These are phyloP conservation scores for Triplophysa yarkandensis DNA, from an alignment of 2,797 vertebrate genomes.

Conservation along the genomic window DNA sequence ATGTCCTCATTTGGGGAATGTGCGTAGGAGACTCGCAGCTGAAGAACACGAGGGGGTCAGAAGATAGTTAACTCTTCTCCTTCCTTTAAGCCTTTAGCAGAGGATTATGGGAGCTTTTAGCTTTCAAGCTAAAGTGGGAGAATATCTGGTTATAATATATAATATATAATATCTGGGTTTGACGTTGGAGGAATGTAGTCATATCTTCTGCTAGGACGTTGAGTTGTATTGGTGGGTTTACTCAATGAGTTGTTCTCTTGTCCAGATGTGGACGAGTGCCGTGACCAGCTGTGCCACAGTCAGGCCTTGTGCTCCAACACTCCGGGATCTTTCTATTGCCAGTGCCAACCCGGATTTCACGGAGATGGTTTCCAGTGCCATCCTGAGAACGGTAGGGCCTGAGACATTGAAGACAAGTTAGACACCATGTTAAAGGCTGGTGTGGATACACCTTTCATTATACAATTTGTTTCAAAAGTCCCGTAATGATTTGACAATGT, in stretches of 20 bases:
- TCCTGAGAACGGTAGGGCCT: constrained; percentile 68
- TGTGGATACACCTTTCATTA: no score
- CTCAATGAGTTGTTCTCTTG: constrained; percentile 1
- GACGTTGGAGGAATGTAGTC: neutral
- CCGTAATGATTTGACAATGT: neutral
- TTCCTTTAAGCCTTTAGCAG: constrained; percentile 10
- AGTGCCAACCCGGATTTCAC: constrained; percentile 75
- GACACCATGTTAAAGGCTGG: no score
- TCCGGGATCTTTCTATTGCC: constrained; percentile 84
- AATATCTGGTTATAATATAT: constrained; percentile 8
- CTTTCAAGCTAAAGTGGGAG: neutral
- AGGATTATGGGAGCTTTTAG: no score
- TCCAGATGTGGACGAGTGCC: constrained; percentile 88
- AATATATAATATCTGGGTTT: no score
- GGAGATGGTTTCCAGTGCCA: constrained; percentile 86
- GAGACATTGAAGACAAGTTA: no score
- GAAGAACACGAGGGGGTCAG: constrained; percentile 48
- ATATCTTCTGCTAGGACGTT: neutral
- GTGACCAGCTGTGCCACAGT: constrained; percentile 77
- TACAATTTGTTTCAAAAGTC: no score
- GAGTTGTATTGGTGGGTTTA: neutral
- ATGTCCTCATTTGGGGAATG: constrained; percentile 62
- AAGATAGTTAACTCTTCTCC: constrained; percentile 52
- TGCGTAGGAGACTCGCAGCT: constrained; percentile 61
- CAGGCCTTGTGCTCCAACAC: constrained; percentile 80